A percentile compares a stretch with the other conserved stretches of the same genome.
phyloP scores from a whole-genome alignment of 2,888 invertebrate species.

The Drosophila melanosoma region DNA sequence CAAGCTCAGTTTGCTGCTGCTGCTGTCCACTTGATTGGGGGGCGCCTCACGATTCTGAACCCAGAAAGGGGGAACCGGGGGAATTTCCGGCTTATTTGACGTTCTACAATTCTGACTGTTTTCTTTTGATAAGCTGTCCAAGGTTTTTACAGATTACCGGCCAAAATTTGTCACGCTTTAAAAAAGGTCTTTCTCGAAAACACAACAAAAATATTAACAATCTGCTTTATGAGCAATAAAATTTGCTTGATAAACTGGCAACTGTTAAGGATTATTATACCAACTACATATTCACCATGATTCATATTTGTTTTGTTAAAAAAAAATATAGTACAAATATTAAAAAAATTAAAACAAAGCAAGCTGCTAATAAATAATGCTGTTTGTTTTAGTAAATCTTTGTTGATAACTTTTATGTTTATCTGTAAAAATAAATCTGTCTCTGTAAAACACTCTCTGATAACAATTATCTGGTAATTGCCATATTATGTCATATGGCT shows the following conservation, averaged over 20 bases:
- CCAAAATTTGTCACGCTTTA: background rate
- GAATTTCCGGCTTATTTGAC: constrained; percentile 17
- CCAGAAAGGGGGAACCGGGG: constrained; percentile 2
- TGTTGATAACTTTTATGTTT: background rate
- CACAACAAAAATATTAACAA: background rate
- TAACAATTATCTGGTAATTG: background rate
- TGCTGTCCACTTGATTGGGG: constrained; percentile 22
- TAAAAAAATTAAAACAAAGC: background rate
- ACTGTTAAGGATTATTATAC: background rate
- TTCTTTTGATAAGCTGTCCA: constrained; percentile 1
- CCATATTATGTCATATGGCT: background rate
- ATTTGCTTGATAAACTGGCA: background rate
- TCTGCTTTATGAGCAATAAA: background rate
- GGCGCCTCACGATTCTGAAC: constrained; percentile 37
- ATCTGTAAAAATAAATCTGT: too few species aligned
- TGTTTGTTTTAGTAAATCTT: background rate
- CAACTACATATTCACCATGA: background rate
- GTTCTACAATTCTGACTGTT: constrained; percentile 24
- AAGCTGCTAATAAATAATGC: background rate
- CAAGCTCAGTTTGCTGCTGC: background rate
- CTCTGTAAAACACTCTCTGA: background rate
- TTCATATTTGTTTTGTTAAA: background rate
- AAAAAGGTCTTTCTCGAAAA: background rate
- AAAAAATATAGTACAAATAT: too few species aligned
- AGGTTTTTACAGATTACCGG: background rate